Evolutionary conservation across 2,113 vertebrate genomes (phyloP), one percentile per base, ranked within the genome.

Genomic region (Hirundichthys speculiger): DNA sequence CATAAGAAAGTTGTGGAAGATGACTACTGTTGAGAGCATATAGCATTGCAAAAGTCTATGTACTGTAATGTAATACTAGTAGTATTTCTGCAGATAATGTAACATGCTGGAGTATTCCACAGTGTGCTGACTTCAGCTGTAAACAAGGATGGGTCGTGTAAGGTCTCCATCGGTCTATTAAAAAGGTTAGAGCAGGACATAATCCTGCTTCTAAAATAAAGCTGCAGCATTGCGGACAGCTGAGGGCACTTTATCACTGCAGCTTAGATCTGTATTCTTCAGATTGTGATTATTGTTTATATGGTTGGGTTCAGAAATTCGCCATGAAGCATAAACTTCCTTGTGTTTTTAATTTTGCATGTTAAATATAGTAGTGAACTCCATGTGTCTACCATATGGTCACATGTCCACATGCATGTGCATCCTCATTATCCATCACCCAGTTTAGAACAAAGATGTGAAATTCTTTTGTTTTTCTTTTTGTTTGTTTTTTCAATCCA

Each of bases 111-210:
- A 72, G 30, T 43, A 21, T 74, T 75, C 65, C 39, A 67, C 46
- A 51, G 15, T 34, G 50, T n/a, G 8, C 55, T 34, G 22, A 14
- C 57, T 45, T 50, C 7, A 34, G 60, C 63, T 69, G 58, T 76
- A 80, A 75, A 68, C 52, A 64, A 47, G 22, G 6, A 4, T 20
- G 10, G 25, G 69, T 79, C 83, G 73, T 80, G 48, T 62, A 85
- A 88, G 62, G 54, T 73, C 45, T 61, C 48, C 7, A 21, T 75
- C 15, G 5, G 46, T 79, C 63, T 69, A 52, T 58, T 80, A 73
- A 78, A 76, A 61, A 63, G 76, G 74, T 83, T 64, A 64, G 52
- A 60, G 73, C 13, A 69, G 82, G 79, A 74, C 75, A 68, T 66
- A 60, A 30, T 34, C 56, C 60, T 21, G 25, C 9, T 51, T 69